These are phyloP conservation scores for Bothrops jararaca DNA, from an alignment of 2,113 vertebrate genomes.

Conservation along the genomic window DNA sequence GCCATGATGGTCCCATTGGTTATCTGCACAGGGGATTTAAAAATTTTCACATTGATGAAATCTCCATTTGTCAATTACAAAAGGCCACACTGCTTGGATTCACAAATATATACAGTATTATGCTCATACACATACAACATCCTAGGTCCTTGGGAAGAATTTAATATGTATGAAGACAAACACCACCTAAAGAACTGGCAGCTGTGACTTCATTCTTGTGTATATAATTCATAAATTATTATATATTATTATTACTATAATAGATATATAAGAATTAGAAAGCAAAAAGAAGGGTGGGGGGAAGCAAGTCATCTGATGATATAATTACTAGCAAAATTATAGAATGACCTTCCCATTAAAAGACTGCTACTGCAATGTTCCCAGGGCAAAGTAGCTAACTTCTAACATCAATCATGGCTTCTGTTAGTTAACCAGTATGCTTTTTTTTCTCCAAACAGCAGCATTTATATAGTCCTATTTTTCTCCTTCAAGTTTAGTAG, in stretches of 20 bases:
- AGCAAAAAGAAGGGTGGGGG: neutral
- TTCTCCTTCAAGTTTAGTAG: neutral
- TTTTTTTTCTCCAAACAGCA: neutral
- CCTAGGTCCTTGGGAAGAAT: no score
- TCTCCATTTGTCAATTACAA: neutral
- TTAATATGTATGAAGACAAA: no score
- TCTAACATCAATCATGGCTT: neutral
- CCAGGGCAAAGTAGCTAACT: constrained; percentile 2
- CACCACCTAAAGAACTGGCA: no score
- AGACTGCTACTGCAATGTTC: constrained; percentile 11
- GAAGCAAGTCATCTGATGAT: neutral
- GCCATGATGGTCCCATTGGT: neutral
- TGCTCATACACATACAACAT: neutral
- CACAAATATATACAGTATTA: neutral
- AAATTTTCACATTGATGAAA: neutral
- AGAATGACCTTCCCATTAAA: neutral
- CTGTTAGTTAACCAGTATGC: constrained; percentile 31
- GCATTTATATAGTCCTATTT: neutral
- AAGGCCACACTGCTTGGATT: no score
- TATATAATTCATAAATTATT: neutral
- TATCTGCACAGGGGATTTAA: neutral
- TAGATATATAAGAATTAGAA: neutral
- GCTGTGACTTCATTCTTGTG: no score
- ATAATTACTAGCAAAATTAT: neutral
- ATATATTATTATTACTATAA: neutral